Evolutionary conservation across 1,140 invertebrate genomes (phyloP), one percentile per base, ranked within the genome.

Genomic region (Drosophila teissieri): DNA sequence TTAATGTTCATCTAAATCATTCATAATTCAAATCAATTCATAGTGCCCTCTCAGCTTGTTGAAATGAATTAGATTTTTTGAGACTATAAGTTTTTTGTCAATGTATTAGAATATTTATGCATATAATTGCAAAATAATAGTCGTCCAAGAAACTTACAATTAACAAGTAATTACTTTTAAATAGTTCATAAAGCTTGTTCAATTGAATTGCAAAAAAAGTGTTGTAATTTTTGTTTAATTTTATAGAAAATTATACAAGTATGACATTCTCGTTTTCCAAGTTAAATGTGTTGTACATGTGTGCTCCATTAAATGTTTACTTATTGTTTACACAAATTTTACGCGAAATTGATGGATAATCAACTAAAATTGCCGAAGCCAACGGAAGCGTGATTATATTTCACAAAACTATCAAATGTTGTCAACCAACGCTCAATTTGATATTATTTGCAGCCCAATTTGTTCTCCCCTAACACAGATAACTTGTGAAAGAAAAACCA

Each of bases 331-430:
- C 3, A 10, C 19, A 11, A 14, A 22, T n/a, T 58, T 6, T 36
- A 22, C 12, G 3, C 3, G 7, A 60, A 60, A 64, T 60, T 60
- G n/a, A 15, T 17, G 31, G 42, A 36, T 34, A 44, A 60, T 63
- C 17, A 58, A 7, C 8, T 14, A 7, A 45, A 36, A 27, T 37
- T 4, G 1, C 0, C 12, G 0, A 36, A 36, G 54, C 60, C 54
- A 64, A 64, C 40, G 61, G 34, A 27, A 36, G 5, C 34, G 7
- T 11, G 22, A 22, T 58, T 45, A 17, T 45, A 31, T 31, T 10
- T 60, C 7, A 48, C 2, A 4, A 2, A 24, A 14, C 19, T 14
- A 46, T 11, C 5, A 22, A 46, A 1, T 12, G 11, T n/a, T 19
- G 27, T 48, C 12, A 51, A 17, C 31, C 31, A 8, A 15, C 7